Base-by-base conservation (phyloP, 2,888 invertebrate genomes). In the Helobdella robusta region DNA sequence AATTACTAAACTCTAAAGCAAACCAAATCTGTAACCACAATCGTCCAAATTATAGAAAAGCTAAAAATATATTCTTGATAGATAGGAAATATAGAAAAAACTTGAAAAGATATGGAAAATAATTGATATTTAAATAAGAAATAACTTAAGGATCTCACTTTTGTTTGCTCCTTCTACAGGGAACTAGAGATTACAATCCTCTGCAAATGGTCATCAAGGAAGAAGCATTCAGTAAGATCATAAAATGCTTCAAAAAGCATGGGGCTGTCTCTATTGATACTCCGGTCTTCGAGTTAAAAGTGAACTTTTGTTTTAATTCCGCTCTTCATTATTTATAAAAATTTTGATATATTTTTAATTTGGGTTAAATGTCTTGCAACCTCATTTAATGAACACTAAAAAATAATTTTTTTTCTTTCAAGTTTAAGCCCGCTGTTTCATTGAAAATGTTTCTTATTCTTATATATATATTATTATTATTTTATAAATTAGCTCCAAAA, bases 181-280 rank as follows among this genome's bases (percentile, higher is more conserved):
- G 95, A 3, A 97, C 97, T 0, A 83, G 94, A 66, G 98, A 99
- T 78, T 97, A 90, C 81, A 87, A 85, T 67, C 92, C 97, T 0
- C 86, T 89, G 73, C 93, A 95, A 81, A 98, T 95, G 94, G 87
- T 90, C 0, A 83, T 98, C 67, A 84, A 97, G 35, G 86, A 90
- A 68, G 75, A 77, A 8, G 81, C 92, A 0, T 82, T 99, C 71
- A 85, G 88, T 68, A 91, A 89, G 80, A 90, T 98, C 70, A 84
- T 89, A 28, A 80, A 84, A 3, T 88, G 92, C 65, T 99, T 99
- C 78, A 92, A 95, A 78, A 87, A 87, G 70, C 97, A 99, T 76
- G 98, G 98, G 46, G 98, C 94, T 23, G 93, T 92, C 77, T 91
- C 93, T 25, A 94, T 99, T 76, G 98, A 99, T 76, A 97, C 97